Evolutionary conservation across 2,797 vertebrate genomes (phyloP), one percentile per base, ranked within the genome.

Genomic region (Molothrus ater): DNA sequence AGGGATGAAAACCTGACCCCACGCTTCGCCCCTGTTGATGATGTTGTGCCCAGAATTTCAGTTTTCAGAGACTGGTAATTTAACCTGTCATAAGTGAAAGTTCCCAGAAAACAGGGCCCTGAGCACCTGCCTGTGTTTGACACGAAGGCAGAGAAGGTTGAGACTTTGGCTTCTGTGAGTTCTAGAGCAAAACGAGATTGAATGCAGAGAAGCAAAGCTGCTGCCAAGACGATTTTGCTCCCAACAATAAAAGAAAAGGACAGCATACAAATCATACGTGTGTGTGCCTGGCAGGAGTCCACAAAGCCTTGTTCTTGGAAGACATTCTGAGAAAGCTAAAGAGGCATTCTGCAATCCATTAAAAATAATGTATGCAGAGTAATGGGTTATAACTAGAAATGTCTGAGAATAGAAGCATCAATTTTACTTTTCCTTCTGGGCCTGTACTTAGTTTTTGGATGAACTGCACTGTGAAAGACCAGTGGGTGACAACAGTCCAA

Each of bases 301-400:
- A 89, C 59, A 93, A 88, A 93, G 50, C 50, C 83, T 88, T 71
- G 34, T 85, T 96, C 94, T 89, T 90, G 80, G 92, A 95, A 95
- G 78, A 85, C 61, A 48, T 90, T 93, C 88, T 82, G 56, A 92
- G 88, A 93, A 93, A 95, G 65, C 74, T 80, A 63, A 73, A 93
- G 64, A 94, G 54, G 54, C 48, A 93, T 57, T 82, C 64, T 17
- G 12, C 80, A 95, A 93, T 78, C 88, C 80, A 92, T 80, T 92
- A 94, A 90, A 94, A 95, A 71, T 74, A 88, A 93, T 51, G 42
- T 63, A 80, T 87, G 71, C 78, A 71, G 79, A 88, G 78, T 82
- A 94, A 92, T 93, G 88, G 66, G 18, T 43, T 88, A 69, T 72
- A 88, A 78, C 74, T 50, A 89, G 64, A 83, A 76, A 69, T 48